These are phyloP conservation scores for Patella depressa DNA, from an alignment of 2,888 invertebrate species.

Conservation along the genomic window DNA sequence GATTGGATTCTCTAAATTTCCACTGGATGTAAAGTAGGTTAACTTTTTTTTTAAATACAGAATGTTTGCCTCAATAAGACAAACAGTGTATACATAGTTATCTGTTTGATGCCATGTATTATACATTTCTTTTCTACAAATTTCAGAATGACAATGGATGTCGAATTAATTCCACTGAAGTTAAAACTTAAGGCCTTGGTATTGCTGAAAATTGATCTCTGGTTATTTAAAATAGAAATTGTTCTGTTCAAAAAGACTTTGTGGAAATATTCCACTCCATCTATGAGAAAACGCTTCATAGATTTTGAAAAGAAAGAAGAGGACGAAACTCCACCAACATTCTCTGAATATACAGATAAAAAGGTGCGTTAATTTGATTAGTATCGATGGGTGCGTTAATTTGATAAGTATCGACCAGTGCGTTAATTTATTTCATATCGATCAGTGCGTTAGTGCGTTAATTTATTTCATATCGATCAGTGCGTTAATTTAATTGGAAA, in stretches of 20 bases:
- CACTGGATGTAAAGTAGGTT: conserved; percentile 51
- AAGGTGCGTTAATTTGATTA: conserved; percentile 8
- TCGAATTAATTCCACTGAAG: conserved; percentile 35
- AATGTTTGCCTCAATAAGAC: no score
- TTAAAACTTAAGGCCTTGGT: conserved; percentile 31
- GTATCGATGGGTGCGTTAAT: no score
- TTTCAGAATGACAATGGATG: conserved; percentile 34
- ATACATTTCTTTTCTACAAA: no score
- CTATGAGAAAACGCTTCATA: conserved; percentile 34
- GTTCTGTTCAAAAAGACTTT: no score
- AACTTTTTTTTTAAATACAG: no score
- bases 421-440: not conserved
- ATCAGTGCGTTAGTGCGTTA: no score
- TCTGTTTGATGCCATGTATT: no score
- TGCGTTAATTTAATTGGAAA: no score
- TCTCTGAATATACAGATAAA: conserved; percentile 20
- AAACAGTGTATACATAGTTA: no score
- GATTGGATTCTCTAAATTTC: conserved; percentile 53
- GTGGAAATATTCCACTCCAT: conserved; percentile 35
- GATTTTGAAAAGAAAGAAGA: conserved; percentile 31
- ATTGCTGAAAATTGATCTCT: conserved; percentile 21
- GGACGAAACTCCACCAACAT: conserved; percentile 36
- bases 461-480: no score
- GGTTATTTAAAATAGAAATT: conserved; percentile 28
- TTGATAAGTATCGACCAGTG: no score